Conservation (phyloP, 1,140 invertebrate genomes). For the Sarcophaga peregrina region DNA sequence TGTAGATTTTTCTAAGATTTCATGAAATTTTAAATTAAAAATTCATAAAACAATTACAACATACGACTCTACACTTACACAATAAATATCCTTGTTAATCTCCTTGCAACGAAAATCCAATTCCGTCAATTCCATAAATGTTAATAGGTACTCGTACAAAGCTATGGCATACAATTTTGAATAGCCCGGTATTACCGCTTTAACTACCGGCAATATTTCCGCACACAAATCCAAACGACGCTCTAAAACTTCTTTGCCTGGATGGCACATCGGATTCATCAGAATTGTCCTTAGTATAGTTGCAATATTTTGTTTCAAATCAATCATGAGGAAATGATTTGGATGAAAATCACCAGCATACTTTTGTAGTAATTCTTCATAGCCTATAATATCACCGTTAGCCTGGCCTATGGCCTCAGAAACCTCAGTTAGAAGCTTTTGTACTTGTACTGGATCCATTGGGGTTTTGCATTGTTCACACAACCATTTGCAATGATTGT, state of each 20-base stretch:
- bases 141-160: slow-evolving; percentile 79
- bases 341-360: slow-evolving; percentile 71
- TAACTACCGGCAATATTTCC: slow-evolving; percentile 74
- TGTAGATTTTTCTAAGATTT: slow-evolving; percentile 66
- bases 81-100: slow-evolving; percentile 44
- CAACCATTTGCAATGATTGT: slow-evolving; percentile 35
- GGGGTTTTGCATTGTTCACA: slow-evolving; percentile 41
- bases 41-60: neutral
- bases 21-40: neutral
- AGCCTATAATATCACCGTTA: slow-evolving; percentile 61
- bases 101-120: slow-evolving; percentile 54
- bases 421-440: slow-evolving; percentile 63
- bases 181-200: slow-evolving; percentile 79
- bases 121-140: slow-evolving; percentile 72
- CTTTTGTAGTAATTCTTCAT: slow-evolving; percentile 72
- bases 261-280: slow-evolving; percentile 68
- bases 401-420: slow-evolving; percentile 57
- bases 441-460: slow-evolving; percentile 48
- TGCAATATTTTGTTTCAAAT: slow-evolving; percentile 76
- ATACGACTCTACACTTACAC: slow-evolving; percentile 5
- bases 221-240: slow-evolving; percentile 74
- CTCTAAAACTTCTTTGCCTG: slow-evolving; percentile 54
- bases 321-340: slow-evolving; percentile 75
- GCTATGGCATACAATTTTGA: slow-evolving; percentile 77
- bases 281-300: slow-evolving; percentile 67